Conservation (phyloP, 2,888 invertebrate species). For the Cataglyphis altisquamis region DNA sequence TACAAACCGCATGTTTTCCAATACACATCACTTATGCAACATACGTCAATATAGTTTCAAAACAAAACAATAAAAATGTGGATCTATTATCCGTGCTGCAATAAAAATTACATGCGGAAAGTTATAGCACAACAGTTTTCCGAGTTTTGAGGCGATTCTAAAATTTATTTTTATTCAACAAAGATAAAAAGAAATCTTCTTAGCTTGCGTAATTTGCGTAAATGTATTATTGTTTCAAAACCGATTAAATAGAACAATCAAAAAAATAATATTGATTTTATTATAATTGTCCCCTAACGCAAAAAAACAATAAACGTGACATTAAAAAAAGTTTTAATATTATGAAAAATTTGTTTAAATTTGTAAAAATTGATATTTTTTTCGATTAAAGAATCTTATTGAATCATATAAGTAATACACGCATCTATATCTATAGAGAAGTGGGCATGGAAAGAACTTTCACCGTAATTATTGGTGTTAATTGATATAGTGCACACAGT, state of each 20-base stretch:
- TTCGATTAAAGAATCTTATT: background rate
- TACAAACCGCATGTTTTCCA: background rate
- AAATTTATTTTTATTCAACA: conserved; percentile 2
- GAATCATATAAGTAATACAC: background rate
- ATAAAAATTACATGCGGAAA: conserved; percentile 19
- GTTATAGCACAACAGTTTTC: background rate
- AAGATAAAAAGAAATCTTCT: background rate
- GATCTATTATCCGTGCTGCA: background rate
- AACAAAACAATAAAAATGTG: background rate
- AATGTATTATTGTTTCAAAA: background rate
- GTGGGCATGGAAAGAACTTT: conserved; percentile 72
- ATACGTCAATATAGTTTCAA: background rate
- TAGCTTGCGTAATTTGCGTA: background rate
- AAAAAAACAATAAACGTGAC: background rate
- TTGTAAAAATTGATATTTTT: background rate
- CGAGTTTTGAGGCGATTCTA: background rate
- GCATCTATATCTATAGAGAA: background rate
- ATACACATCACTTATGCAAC: too few relatives aligned
- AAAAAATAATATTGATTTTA: background rate
- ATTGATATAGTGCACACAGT: conserved; percentile 57
- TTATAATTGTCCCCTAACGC: background rate
- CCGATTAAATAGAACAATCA: background rate
- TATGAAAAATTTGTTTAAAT: conserved; percentile 12
- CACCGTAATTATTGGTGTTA: conserved; percentile 70
- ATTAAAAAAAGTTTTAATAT: background rate